Evolutionary conservation across 2,888 invertebrate genomes (phyloP).

Genomic region (Cerastis leucographa): DNA sequence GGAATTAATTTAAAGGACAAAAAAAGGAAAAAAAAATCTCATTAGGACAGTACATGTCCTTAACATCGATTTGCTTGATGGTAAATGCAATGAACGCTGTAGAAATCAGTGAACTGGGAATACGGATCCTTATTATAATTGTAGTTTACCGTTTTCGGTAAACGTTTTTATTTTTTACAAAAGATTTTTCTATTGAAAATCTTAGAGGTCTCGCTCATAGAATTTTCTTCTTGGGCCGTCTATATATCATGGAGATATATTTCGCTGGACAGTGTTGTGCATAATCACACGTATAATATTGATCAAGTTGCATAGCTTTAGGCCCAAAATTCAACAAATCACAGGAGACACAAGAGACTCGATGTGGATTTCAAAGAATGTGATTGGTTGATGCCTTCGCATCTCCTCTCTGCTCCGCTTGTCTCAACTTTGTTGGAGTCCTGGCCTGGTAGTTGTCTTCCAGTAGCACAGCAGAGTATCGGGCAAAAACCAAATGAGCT

Average conservation of each 20-base stretch:
- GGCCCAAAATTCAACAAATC: no score
- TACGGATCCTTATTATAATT: background rate
- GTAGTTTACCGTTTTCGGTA: no score
- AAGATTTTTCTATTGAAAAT: background rate
- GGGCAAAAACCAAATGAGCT: no score
- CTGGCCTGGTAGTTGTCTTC: background rate
- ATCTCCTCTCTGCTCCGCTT: background rate
- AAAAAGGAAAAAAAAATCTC: constrained; percentile 64
- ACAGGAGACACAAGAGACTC: background rate
- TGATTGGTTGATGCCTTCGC: background rate
- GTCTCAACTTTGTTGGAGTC: background rate
- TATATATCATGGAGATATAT: background rate
- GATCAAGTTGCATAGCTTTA: no score
- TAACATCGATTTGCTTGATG: constrained; percentile 43
- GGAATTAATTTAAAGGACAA: constrained; percentile 43
- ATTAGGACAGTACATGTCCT: constrained; percentile 65
- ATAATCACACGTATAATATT: background rate
- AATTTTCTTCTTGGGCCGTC: background rate
- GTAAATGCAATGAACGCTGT: constrained; percentile 57
- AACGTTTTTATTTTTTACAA: no score
- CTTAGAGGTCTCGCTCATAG: background rate
- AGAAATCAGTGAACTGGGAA: background rate
- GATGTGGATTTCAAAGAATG: background rate
- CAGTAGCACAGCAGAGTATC: background rate
- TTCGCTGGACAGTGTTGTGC: background rate